phyloP scores from a whole-genome alignment of 2,888 invertebrate genomes.

The Dynastes maya region DNA sequence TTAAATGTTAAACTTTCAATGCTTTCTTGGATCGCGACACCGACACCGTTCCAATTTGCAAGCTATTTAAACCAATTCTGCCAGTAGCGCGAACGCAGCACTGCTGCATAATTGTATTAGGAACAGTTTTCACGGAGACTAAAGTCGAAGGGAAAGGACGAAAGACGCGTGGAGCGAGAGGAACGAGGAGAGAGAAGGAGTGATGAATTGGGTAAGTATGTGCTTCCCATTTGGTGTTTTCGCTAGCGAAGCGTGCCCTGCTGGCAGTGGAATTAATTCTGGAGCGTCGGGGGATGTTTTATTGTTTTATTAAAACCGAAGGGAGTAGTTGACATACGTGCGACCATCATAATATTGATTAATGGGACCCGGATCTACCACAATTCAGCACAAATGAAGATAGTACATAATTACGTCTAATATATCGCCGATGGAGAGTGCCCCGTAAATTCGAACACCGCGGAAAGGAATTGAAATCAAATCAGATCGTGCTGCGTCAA shows the following conservation, averaged over 20 bases:
- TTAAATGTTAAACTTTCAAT: constrained; percentile 40
- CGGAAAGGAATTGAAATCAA: neutral
- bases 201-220: constrained; percentile 41
- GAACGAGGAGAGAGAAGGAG: neutral
- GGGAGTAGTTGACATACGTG: constrained; percentile 38
- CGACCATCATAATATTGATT: constrained; percentile 37
- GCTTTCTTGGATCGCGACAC: constrained; percentile 42
- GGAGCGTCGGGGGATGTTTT: constrained; percentile 36
- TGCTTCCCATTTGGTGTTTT: constrained; percentile 33
- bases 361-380: constrained; percentile 38
- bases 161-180: neutral
- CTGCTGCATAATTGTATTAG: constrained; percentile 40
- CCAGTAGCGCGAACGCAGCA: constrained; percentile 17
- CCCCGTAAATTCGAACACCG: too few relatives aligned
- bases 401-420: constrained; percentile 25
- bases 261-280: constrained; percentile 32
- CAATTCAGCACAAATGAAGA: constrained; percentile 34
- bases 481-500: neutral
- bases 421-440: neutral
- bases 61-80: constrained; percentile 46
- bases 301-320: constrained; percentile 39
- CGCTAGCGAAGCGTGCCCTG: constrained; percentile 9
- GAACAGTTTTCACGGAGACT: constrained; percentile 28
- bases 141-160: neutral
- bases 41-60: constrained; percentile 36